Evolutionary conservation across 2,113 vertebrate species (phyloP).

Genomic region (Rousettus leschenaultii): DNA sequence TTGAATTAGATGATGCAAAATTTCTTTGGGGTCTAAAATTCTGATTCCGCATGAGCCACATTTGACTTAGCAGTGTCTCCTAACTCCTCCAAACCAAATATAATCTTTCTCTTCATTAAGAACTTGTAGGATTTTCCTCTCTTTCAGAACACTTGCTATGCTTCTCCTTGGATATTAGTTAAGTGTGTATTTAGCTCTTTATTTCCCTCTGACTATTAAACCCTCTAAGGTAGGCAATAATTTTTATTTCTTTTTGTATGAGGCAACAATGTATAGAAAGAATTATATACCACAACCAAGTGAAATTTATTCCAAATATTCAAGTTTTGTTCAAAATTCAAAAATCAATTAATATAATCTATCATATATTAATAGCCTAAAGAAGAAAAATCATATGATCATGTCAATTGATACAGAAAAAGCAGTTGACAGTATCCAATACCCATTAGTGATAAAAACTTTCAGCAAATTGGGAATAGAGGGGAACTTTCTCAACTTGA

Average conservation of each 20-base stretch:
- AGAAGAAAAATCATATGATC: conserved; percentile 5
- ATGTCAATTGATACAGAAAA: background rate
- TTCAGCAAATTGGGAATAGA: background rate
- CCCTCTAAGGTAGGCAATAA: background rate
- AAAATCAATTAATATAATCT: background rate
- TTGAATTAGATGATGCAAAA: background rate
- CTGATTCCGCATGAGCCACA: too few species aligned
- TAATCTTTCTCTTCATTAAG: background rate
- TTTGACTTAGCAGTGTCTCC: background rate
- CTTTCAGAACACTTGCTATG: background rate
- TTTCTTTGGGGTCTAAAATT: background rate
- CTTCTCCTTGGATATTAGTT: background rate
- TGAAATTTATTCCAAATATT: background rate
- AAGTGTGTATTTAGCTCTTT: background rate
- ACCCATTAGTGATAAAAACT: background rate
- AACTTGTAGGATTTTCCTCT: background rate
- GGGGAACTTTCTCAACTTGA: background rate
- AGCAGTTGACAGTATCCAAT: background rate
- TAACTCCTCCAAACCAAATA: background rate
- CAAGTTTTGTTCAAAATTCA: background rate
- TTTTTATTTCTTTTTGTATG: background rate
- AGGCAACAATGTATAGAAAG: background rate
- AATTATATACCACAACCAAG: background rate
- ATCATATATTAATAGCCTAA: background rate
- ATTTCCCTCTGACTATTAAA: background rate